Evolutionary conservation across 1,140 invertebrate genomes (phyloP).

Genomic region (Bradysia coprophila): DNA sequence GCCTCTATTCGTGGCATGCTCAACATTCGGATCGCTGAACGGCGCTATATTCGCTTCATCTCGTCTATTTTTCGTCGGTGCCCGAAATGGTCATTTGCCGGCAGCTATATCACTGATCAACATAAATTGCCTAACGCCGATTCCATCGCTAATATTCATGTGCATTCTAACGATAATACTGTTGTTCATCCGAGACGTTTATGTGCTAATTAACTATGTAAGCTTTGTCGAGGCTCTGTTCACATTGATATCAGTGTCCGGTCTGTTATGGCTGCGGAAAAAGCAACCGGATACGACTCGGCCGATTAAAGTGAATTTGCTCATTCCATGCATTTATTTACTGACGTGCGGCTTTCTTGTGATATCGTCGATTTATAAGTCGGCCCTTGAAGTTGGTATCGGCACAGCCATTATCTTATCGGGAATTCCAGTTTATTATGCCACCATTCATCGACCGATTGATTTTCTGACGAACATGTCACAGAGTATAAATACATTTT

Average conservation of each 20-base stretch:
- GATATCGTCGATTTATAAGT: slow-evolving; percentile 55
- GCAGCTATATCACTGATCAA: slow-evolving; percentile 75
- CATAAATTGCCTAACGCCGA: slow-evolving; percentile 67
- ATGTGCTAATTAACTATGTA: slow-evolving; percentile 81
- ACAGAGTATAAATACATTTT: slow-evolving; percentile 41
- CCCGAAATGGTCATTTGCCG: slow-evolving; percentile 76
- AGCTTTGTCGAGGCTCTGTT: slow-evolving; percentile 90
- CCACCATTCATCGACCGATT: slow-evolving; percentile 60
- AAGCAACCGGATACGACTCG: slow-evolving; percentile 50
- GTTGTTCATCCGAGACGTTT: slow-evolving; percentile 71
- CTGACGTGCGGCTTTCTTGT: slow-evolving; percentile 71
- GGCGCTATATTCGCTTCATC: slow-evolving; percentile 79
- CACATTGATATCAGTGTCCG: slow-evolving; percentile 70
- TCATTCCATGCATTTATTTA: slow-evolving; percentile 68
- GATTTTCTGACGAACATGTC: slow-evolving; percentile 31
- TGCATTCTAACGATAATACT: slow-evolving; percentile 62
- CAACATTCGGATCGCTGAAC: slow-evolving; percentile 73
- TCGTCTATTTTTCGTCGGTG: slow-evolving; percentile 79
- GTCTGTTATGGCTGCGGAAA: slow-evolving; percentile 70
- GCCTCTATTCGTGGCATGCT: slow-evolving; percentile 73
- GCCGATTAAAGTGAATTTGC: slow-evolving; percentile 58
- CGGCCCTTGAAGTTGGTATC: slow-evolving; percentile 62
- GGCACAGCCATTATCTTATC: slow-evolving; percentile 64
- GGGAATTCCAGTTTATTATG: slow-evolving; percentile 57
- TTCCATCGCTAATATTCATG: slow-evolving; percentile 80